Percentiles rank a stretch among this genome's conserved stretches.
These are phyloP conservation scores for Nemotelus pantherinus DNA, from an alignment of 2,888 invertebrate genomes.

Conservation along the genomic window DNA sequence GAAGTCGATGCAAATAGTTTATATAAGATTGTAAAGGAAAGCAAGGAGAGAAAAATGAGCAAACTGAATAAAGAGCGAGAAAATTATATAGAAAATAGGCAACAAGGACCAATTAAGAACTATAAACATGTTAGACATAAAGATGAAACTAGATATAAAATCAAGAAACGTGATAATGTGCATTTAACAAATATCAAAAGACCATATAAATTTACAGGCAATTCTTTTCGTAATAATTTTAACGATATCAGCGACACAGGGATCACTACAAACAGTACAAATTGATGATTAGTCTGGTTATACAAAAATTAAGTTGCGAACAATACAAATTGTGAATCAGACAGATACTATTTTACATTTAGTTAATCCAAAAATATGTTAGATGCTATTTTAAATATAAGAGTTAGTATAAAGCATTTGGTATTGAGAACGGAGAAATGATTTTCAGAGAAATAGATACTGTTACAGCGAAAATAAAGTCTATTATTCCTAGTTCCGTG, in stretches of 20 bases:
- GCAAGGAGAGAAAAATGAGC: slow-evolving; percentile 32
- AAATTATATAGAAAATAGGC: slow-evolving; percentile 44
- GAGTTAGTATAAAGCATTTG: slow-evolving; percentile 43
- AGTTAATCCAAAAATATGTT: slow-evolving; percentile 47
- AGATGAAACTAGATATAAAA: slow-evolving; percentile 47
- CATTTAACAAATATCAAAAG: too few species aligned
- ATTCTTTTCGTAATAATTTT: not conserved
- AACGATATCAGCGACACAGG: not conserved
- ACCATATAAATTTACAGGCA: too few species aligned
- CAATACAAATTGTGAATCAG: slow-evolving; percentile 19
- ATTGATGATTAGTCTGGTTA: slow-evolving; percentile 2
- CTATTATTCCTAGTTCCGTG: too few species aligned
- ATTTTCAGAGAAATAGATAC: slow-evolving; percentile 42
- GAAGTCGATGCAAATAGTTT: slow-evolving; percentile 31
- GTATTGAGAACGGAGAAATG: slow-evolving; percentile 38
- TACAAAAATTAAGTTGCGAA: slow-evolving; percentile 17
- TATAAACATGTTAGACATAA: slow-evolving; percentile 48
- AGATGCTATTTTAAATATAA: slow-evolving; percentile 36
- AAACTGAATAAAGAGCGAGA: slow-evolving; percentile 37
- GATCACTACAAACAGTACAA: slow-evolving; percentile 16
- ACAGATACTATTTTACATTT: slow-evolving; percentile 46
- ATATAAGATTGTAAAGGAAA: slow-evolving; percentile 21
- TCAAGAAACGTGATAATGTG: slow-evolving; percentile 28
- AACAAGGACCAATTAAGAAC: slow-evolving; percentile 32
- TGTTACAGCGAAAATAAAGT: slow-evolving; percentile 46